These are phyloP conservation scores for Cosmorhoe ocellata DNA, from an alignment of 2,888 invertebrate species.

Conservation along the genomic window DNA sequence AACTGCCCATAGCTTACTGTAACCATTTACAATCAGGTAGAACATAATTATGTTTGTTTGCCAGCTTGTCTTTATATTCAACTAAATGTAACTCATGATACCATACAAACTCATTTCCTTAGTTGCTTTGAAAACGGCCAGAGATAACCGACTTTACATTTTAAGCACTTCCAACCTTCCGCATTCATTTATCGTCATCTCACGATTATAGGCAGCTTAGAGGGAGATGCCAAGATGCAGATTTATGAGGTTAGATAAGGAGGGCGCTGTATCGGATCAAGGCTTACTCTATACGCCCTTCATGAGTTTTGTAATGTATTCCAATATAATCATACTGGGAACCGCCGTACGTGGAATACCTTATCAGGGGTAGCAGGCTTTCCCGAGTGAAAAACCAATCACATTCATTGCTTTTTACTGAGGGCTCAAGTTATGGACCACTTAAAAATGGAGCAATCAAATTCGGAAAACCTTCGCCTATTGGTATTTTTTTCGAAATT, in stretches of 20 bases:
- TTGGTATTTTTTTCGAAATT: neutral
- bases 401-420: slow-evolving; percentile 16
- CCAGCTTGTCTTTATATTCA: no score
- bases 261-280: slow-evolving; percentile 12
- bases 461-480: neutral
- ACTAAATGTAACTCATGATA: slow-evolving; percentile 9
- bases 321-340: slow-evolving; percentile 16
- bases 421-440: slow-evolving; percentile 8
- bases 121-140: slow-evolving; percentile 35
- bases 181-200: slow-evolving; percentile 43
- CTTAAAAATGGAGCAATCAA: slow-evolving; percentile 10
- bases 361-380: slow-evolving; percentile 11
- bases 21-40: no score
- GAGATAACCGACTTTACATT: slow-evolving; percentile 43
- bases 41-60: no score
- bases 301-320: slow-evolving; percentile 17
- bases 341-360: slow-evolving; percentile 12
- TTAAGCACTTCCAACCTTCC: slow-evolving; percentile 40
- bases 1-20: no score
- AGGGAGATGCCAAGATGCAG: slow-evolving; percentile 13
- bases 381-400: slow-evolving; percentile 17
- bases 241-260: slow-evolving; percentile 20
- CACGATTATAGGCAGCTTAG: slow-evolving; percentile 24
- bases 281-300: slow-evolving; percentile 16
- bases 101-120: slow-evolving; percentile 26